A percentile compares a stretch with the other conserved stretches of the same genome.
Evolutionary conservation across 1,140 invertebrate species (phyloP).

Genomic region (Chrysomallon squamiferum): DNA sequence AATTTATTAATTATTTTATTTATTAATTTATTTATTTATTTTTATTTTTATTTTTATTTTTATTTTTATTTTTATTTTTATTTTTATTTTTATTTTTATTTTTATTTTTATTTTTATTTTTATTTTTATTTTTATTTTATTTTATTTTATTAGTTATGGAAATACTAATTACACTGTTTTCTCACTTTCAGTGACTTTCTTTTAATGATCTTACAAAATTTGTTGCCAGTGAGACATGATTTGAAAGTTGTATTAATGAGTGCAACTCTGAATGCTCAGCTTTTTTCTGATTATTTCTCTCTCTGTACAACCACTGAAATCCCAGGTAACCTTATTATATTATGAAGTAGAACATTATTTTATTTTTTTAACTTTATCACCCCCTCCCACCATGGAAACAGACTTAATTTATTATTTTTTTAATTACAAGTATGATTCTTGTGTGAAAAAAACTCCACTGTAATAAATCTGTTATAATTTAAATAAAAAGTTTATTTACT

Average conservation of each 20-base stretch:
- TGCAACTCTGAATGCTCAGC: slow-evolving; percentile 58
- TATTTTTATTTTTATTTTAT: no score
- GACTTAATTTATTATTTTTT: neutral
- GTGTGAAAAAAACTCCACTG: no score
- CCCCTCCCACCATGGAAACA: neutral
- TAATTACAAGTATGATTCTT: no score
- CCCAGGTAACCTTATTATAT: slow-evolving; percentile 40
- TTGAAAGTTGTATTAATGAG: slow-evolving; percentile 61
- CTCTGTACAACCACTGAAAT: slow-evolving; percentile 76
- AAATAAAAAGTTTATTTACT: neutral
- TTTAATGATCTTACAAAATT: slow-evolving; percentile 56
- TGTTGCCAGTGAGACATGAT: slow-evolving; percentile 46
- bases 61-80: no score
- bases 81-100: no score
- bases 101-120: no score
- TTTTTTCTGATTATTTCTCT: slow-evolving; percentile 65
- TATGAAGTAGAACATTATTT: neutral
- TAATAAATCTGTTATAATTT: no score
- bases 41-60: no score
- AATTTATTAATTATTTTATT: no score
- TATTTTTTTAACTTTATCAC: neutral
- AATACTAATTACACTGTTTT: no score
- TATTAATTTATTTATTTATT: no score
- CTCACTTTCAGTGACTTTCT: slow-evolving; percentile 61
- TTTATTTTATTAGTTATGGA: no score